Evolutionary conservation across 2,888 invertebrate species (phyloP).

Genomic region (Neocrepidodera transversa): DNA sequence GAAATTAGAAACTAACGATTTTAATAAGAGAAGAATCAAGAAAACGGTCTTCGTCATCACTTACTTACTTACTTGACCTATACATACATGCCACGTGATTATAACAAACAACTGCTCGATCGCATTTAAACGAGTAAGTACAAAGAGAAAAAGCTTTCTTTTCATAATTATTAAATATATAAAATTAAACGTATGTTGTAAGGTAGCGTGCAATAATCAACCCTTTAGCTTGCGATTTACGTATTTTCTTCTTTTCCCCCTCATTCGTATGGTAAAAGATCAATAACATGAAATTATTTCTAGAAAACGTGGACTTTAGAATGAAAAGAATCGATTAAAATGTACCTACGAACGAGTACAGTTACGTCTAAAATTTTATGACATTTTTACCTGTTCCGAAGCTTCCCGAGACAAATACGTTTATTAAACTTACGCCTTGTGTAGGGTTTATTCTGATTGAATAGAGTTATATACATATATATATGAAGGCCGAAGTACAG

Average conservation of each 20-base stretch:
- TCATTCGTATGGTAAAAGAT: neutral
- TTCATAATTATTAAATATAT: too few relatives aligned
- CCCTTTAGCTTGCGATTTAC: neutral
- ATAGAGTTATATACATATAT: too few relatives aligned
- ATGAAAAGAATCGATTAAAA: slow-evolving; percentile 6
- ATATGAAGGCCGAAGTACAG: slow-evolving; percentile 37
- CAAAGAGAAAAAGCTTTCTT: too few relatives aligned
- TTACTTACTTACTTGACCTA: neutral
- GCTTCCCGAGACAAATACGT: slow-evolving; percentile 26
- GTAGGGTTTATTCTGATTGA: slow-evolving; percentile 36
- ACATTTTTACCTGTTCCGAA: slow-evolving; percentile 21
- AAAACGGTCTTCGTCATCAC: too few relatives aligned
- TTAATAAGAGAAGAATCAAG: neutral
- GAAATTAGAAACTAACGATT: neutral
- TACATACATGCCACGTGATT: neutral
- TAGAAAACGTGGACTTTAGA: slow-evolving; percentile 8
- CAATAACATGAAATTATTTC: slow-evolving; percentile 14
- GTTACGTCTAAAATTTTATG: slow-evolving; percentile 16
- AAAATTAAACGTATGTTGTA: too few relatives aligned
- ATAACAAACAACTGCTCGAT: neutral
- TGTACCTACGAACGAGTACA: slow-evolving; percentile 1
- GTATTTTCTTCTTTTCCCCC: neutral
- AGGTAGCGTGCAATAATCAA: neutral
- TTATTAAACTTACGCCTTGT: slow-evolving; percentile 35
- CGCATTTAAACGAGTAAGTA: neutral